Base-by-base conservation (phyloP, 2,888 invertebrate species). In the Netelia virgata region DNA sequence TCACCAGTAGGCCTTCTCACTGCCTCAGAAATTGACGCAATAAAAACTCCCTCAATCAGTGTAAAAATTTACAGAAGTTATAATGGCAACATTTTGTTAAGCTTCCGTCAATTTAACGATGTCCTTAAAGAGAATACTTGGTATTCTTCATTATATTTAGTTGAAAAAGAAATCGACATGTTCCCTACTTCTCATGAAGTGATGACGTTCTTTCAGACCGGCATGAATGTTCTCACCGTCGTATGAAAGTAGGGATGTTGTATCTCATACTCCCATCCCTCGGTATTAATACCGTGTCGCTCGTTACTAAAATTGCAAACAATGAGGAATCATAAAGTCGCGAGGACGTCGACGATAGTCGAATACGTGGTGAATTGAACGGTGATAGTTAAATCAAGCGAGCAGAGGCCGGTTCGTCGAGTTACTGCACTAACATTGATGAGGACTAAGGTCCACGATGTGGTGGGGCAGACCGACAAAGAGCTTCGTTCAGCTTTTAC, bases 401-500 rank as follows among this genome's bases (percentile, higher is more conserved):
- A 18, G 57, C 23, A 64, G n/a, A 10, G n/a, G 55, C 3, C 36
- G n/a, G n/a, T 36, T 77, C 72, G 66, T 47, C 43, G 50, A 6
- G 18, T n/a, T 8, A 20, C 10, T 14, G 41, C 20, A 50, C 43
- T 28, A 63, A 57, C 23, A 41, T 28, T 61, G n/a, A 57, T 36
- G 57, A 73, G 61, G 41, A 69, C n/a, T 53, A 41, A 43, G 43
- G 59, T 28, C 61, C 23, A 53, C 20, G 43, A 61, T 28, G 61
- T 47, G 59, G n/a, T 43, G 55, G 14, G 28, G 55, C 6, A 36
- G 16, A 43, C 11, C 47, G 66, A 69, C 69, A 69, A 74, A 74
- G 78, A 74, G 74, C 47, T 36, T 61, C 66, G 53, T 77, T 61
- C 61, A 63, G 63, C 28, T 78, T 78, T 78, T 83, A 74, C 74